These are phyloP conservation scores for Eristalis pertinax DNA, from an alignment of 2,888 invertebrate genomes.

Conservation along the genomic window DNA sequence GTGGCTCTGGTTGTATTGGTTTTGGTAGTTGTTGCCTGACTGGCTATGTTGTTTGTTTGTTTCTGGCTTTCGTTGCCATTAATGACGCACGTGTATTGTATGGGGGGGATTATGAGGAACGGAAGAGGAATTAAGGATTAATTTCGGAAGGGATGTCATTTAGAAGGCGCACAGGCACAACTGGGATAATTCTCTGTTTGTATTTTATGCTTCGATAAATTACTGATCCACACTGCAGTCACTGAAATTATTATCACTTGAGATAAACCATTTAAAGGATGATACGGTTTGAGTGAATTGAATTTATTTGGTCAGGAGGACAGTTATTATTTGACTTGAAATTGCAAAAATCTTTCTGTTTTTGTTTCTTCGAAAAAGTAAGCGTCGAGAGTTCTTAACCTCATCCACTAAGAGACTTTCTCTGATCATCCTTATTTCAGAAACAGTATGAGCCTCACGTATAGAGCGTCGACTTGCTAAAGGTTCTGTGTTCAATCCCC, in stretches of 20 bases:
- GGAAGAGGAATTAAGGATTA: conserved; percentile 82
- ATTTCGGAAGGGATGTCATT: conserved; percentile 81
- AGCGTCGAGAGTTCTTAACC: too few relatives aligned
- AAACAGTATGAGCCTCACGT: too few relatives aligned
- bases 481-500: too few relatives aligned
- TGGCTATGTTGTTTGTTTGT: conserved; percentile 54
- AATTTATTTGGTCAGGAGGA: too few relatives aligned
- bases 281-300: neutral
- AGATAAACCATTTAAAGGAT: neutral
- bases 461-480: too few relatives aligned
- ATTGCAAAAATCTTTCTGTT: too few relatives aligned
- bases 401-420: too few relatives aligned
- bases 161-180: conserved; percentile 74
- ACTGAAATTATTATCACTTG: neutral
- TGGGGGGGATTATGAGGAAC: conserved; percentile 81
- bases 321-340: too few relatives aligned
- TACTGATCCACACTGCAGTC: conserved; percentile 54
- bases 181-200: conserved; percentile 80
- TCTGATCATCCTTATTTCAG: too few relatives aligned
- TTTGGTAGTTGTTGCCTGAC: neutral
- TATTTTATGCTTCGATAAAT: conserved; percentile 76
- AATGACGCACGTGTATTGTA: conserved; percentile 75
- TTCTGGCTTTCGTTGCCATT: conserved; percentile 58
- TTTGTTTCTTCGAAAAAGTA: too few relatives aligned
- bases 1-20: conserved; percentile 17